Conservation (phyloP, 2,888 invertebrate genomes). For the Nasonovia ribisnigri region DNA sequence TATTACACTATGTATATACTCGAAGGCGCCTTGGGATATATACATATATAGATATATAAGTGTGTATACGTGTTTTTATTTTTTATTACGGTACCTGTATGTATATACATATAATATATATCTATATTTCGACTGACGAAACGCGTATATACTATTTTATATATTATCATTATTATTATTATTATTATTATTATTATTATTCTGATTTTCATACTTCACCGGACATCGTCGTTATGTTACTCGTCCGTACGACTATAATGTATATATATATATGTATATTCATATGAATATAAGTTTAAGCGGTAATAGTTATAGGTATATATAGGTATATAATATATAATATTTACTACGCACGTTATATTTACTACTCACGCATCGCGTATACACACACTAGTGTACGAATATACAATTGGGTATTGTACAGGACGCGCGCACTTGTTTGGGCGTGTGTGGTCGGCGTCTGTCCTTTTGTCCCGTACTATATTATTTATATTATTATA, state of each 20-base stretch:
- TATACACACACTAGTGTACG: neutral
- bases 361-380: neutral
- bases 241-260: neutral
- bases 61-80: neutral
- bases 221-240: conserved; percentile 35
- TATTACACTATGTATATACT: neutral
- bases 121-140: neutral
- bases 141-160: neutral
- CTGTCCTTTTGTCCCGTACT: conserved; percentile 54
- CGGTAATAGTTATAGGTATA: neutral
- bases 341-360: neutral
- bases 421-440: conserved; percentile 52
- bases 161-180: neutral
- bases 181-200: neutral
- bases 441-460: conserved; percentile 64
- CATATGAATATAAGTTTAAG: neutral
- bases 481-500: neutral
- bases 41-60: neutral
- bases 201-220: conserved; percentile 30
- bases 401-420: conserved; percentile 31
- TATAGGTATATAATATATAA: neutral
- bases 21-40: conserved; percentile 10
- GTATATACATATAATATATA: too few species aligned
- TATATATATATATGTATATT: neutral
- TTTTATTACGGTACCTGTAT: neutral